Percentiles rank a stretch among this genome's conserved stretches.
phyloP scores from a whole-genome alignment of 1,140 invertebrate species.

The Zaprionus vittiger region DNA sequence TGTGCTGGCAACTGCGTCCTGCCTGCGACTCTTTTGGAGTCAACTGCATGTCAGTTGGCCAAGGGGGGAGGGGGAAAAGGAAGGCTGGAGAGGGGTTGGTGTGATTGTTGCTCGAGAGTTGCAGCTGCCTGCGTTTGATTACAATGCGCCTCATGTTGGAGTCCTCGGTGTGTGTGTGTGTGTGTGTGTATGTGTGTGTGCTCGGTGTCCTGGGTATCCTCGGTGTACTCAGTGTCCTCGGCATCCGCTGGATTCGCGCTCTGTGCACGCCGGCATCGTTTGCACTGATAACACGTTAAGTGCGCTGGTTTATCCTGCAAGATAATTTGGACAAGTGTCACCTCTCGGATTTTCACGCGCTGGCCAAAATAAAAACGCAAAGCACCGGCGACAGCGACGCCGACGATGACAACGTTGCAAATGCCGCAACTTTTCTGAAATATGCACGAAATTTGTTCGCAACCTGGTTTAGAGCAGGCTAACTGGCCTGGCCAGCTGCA shows the following conservation, averaged over 20 bases:
- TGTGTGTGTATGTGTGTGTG: background rate
- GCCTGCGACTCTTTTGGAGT: constrained; percentile 68
- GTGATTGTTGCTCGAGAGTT: constrained; percentile 65
- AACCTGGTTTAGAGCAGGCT: constrained; percentile 32
- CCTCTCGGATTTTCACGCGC: constrained; percentile 80
- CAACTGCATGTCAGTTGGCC: constrained; percentile 68
- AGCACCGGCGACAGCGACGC: constrained; percentile 4
- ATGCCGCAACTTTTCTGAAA: constrained; percentile 51
- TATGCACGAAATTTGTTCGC: constrained; percentile 50
- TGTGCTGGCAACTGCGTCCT: constrained; percentile 11
- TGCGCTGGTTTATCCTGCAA: constrained; percentile 80
- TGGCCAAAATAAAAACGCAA: constrained; percentile 41
- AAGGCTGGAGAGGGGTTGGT: background rate
- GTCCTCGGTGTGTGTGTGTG: constrained; percentile 10
- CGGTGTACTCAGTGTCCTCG: background rate
- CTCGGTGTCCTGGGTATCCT: constrained; percentile 11
- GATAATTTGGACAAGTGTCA: constrained; percentile 82
- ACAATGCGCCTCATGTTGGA: constrained; percentile 70
- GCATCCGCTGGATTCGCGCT: constrained; percentile 11
- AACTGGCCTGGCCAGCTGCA: constrained; percentile 46
- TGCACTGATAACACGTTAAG: constrained; percentile 80
- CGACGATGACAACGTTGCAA: constrained; percentile 41
- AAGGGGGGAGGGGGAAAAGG: background rate
- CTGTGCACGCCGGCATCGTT: constrained; percentile 56
- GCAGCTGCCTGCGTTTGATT: constrained; percentile 78